These are phyloP conservation scores for Aricia agestis DNA, from an alignment of 1,140 invertebrate species.

Conservation along the genomic window DNA sequence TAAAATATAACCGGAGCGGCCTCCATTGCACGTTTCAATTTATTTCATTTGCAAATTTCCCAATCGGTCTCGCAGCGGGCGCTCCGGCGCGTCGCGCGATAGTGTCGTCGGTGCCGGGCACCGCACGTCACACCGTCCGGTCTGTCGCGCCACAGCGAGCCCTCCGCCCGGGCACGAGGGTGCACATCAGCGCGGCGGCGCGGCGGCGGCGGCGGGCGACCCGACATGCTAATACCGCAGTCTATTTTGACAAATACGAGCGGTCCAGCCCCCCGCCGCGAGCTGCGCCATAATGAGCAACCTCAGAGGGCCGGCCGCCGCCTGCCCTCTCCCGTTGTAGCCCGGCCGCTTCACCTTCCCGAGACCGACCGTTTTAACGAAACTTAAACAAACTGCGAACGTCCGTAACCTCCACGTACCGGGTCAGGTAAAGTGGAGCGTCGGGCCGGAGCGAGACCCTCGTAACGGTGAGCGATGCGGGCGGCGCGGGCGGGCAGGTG, in stretches of 20 bases:
- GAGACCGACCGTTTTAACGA: no score
- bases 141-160: background rate
- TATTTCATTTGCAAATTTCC: slow-evolving; percentile 14
- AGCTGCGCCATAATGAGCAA: background rate
- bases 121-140: no score
- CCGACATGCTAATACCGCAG: background rate
- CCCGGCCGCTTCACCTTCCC: background rate
- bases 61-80: slow-evolving; percentile 12
- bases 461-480: background rate
- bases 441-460: background rate
- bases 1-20: background rate
- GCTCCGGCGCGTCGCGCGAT: background rate
- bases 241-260: slow-evolving; percentile 10
- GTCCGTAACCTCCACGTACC: no score
- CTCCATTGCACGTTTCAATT: background rate
- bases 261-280: background rate
- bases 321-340: background rate
- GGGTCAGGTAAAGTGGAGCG: background rate
- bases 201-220: background rate
- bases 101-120: background rate
- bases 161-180: background rate
- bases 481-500: background rate
- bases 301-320: no score
- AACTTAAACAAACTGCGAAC: no score
- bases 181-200: no score